Percentiles rank a stretch among this genome's conserved stretches.
phyloP scores from a whole-genome alignment of 2,797 vertebrate species.

The Sardinella longiceps region DNA sequence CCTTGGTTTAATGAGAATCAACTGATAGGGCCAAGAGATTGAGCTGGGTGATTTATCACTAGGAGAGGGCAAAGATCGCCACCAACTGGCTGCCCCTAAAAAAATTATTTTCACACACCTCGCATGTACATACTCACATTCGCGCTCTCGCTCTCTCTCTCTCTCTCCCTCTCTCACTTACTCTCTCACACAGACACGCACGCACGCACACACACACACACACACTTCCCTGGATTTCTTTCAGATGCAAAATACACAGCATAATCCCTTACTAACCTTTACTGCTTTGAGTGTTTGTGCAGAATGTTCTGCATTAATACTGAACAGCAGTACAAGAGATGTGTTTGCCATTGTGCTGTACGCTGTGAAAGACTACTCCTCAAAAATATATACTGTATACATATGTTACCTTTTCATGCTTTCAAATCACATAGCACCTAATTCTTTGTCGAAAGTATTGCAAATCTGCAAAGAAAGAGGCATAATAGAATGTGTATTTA shows the following conservation, averaged over 20 bases:
- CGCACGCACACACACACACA: not conserved
- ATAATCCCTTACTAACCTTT: slow-evolving; percentile 12
- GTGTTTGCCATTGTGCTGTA: not conserved
- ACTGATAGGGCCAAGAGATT: slow-evolving; percentile 69
- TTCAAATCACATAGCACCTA: not conserved
- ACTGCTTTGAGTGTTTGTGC: not conserved
- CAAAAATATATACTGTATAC: not conserved
- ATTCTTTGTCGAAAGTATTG: not conserved
- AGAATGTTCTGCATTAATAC: not conserved
- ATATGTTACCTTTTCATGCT: not conserved
- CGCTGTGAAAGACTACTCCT: not conserved
- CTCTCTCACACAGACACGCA: not conserved
- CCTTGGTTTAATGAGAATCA: slow-evolving; percentile 74
- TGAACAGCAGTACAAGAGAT: not conserved
- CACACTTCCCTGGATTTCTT: not conserved
- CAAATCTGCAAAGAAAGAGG: not conserved
- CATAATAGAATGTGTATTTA: not conserved
- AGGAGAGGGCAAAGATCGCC: slow-evolving; percentile 66
- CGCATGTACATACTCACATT: not conserved
- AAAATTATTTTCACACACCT: not conserved
- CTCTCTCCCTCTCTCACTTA: not conserved
- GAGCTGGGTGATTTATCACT: slow-evolving; percentile 59
- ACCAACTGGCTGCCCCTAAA: slow-evolving; percentile 65
- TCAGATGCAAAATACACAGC: not conserved
- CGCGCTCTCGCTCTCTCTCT: not conserved